A percentile compares a stretch with the other conserved stretches of the same genome.
Conservation (phyloP, 2,888 invertebrate genomes). For the Amblyjoppa proteus region DNA sequence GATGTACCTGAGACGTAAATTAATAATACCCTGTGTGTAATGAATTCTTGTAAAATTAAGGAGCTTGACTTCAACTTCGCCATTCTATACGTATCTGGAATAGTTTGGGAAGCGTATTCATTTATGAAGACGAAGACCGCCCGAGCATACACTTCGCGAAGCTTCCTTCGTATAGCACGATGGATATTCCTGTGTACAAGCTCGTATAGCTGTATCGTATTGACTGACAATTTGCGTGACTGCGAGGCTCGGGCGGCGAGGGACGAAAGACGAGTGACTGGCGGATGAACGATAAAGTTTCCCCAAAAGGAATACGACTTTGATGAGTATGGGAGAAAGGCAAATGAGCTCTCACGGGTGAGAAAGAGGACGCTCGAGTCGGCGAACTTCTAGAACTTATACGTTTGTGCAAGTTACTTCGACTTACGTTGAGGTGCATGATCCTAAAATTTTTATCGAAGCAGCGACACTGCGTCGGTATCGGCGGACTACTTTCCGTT, state of each 20-base stretch:
- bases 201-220: constrained; percentile 11
- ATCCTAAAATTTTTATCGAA: constrained; percentile 24
- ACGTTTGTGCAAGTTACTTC: background rate
- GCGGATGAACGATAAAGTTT: constrained; percentile 61
- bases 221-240: constrained; percentile 58
- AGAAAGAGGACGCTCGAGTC: constrained; percentile 4
- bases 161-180: background rate
- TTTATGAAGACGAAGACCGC: background rate
- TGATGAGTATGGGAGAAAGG: constrained; percentile 43
- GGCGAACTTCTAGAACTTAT: constrained; percentile 39
- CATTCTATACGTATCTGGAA: background rate
- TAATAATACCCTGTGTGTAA: background rate
- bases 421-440: constrained; percentile 9
- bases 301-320: constrained; percentile 46
- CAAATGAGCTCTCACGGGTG: constrained; percentile 7
- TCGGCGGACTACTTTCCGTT: background rate
- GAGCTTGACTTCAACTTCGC: background rate
- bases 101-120: constrained; percentile 6
- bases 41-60: background rate
- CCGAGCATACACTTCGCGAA: constrained; percentile 6
- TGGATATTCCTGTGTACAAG: constrained; percentile 3
- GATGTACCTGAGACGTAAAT: background rate
- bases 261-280: constrained; percentile 43
- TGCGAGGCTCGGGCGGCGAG: constrained; percentile 9
- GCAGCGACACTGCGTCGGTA: background rate